Evolutionary conservation across 2,113 vertebrate species (phyloP), one percentile per base, ranked within the genome.

Genomic region (Desmodus rotundus): DNA sequence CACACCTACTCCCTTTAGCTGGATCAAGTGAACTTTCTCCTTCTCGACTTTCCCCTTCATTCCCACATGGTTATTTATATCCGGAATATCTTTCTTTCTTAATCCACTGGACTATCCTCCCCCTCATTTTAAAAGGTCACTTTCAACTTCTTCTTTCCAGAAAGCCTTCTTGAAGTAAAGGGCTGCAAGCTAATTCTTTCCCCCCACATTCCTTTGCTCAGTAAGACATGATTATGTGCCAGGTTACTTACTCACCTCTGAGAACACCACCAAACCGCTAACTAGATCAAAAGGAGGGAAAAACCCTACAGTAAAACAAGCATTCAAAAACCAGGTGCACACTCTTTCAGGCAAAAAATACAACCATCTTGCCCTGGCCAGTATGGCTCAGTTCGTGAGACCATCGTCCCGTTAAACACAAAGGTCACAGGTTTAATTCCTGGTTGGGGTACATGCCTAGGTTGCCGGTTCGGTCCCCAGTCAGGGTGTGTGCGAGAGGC

Each of bases 21-120:
- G 90, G 96, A 85, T 95, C 96, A 92, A 84, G 90, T 72, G 77
- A 92, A 85, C 76, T 63, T 22, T 63, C 74, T 91, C 90, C 87
- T 90, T 97, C 96, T 97, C 93, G 88, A 28, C 94, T 96, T 95
- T 80, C 82, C 78, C 61, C 93, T 82, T 88, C 47, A 28, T 96
- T 95, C 96, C 95, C 95, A 94, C 77, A 12, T 3, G 82, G 93
- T 95, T 98, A 97, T 97, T 97, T 98, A 94, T 97, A 97, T 89
- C 93, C 80, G 41, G 72, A 86, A 77, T 94, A 91, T 86, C 96
- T 68, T 94, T 63, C 95, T 90, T 80, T 93, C 96, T 94, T 96
- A 96, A 95, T 92, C 91, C 95, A 70, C 70, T 54, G 72, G 72
- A 88, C 96, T 88, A 82, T 74, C 86, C 22, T 28, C 56, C 72